Evolutionary conservation across 2,888 invertebrate species (phyloP), one percentile per base, ranked within the genome.

Genomic region (Apodemia zela): DNA sequence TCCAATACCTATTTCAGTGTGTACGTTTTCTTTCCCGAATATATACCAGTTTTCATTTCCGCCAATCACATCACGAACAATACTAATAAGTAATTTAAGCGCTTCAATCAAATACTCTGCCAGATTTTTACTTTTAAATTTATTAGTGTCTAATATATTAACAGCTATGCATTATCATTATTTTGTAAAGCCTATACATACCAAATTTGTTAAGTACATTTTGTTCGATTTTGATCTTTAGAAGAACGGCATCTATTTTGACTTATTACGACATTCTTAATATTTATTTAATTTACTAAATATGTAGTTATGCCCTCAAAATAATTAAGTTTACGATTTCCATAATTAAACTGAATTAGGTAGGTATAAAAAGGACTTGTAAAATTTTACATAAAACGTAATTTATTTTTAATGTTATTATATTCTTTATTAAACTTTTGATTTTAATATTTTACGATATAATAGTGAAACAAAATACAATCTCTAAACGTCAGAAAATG

Each of bases 111-210:
- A 84, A 85, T 85, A 85, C 87, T 87, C 87, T 85, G 82, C 82
- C 83, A 76, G 85, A 80, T 85, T 80, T 69, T 73, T 75, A 81
- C 82, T 80, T 83, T 85, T 85, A 84, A 74, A 67, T 81, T 82
- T 81, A 86, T 82, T 81, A 83, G 79, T 81, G 80, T 79, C 82
- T 75, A 81, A 87, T 88, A 89, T 86, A 77, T 85, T 87, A 87
- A 78, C 78, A 82, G 80, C 88, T 89, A 91, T 81, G 89, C 87
- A 83, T 88, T 87, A 87, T 85, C 87, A 87, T 88, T 87, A 89
- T 89, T 42, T 89, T 90, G 89, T 89, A 89, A 91, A 91, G 90
- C 90, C 87, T 90, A 90, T 88, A 87, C 89, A 89, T 79, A 84
- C 81, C 85, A 80, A 89, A 79, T 42, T 42, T 42, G 79, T 89